Conservation (phyloP, 2,797 vertebrate species). For the Melopsittacus undulatus region DNA sequence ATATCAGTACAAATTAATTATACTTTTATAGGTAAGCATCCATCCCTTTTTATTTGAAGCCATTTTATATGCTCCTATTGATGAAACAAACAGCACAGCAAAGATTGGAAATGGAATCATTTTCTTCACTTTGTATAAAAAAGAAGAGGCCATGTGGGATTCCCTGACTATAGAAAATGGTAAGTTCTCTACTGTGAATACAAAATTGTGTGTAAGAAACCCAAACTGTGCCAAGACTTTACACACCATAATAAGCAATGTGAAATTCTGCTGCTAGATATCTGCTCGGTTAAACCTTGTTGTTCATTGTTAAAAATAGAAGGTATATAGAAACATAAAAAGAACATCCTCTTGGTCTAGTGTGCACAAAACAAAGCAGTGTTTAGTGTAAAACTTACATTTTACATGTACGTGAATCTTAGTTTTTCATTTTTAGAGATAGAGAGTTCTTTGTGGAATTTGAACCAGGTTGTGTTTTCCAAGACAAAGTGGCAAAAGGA, state of each 20-base stretch:
- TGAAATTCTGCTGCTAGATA: not conserved
- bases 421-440: not conserved
- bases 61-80: constrained; percentile 84
- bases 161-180: constrained; percentile 75
- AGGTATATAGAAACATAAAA: not conserved
- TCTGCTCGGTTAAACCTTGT: not conserved
- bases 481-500: not conserved
- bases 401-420: not conserved
- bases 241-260: not conserved
- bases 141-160: constrained; percentile 81
- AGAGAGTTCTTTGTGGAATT: not conserved
- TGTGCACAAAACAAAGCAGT: accelerated
- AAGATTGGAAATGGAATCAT: constrained; percentile 85
- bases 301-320: not conserved
- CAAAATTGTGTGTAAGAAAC: not conserved
- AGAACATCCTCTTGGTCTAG: not conserved
- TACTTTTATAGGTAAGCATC: constrained; percentile 82
- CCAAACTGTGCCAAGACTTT: not conserved
- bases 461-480: not conserved
- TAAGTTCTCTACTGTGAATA: constrained; percentile 60
- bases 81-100: constrained; percentile 85
- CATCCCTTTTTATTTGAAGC: constrained; percentile 92
- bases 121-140: constrained; percentile 87
- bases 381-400: not conserved
- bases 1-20: not conserved